Percentiles rank a stretch among this genome's conserved stretches.
Conservation (phyloP, 2,113 vertebrate genomes). For the Alces alces region DNA sequence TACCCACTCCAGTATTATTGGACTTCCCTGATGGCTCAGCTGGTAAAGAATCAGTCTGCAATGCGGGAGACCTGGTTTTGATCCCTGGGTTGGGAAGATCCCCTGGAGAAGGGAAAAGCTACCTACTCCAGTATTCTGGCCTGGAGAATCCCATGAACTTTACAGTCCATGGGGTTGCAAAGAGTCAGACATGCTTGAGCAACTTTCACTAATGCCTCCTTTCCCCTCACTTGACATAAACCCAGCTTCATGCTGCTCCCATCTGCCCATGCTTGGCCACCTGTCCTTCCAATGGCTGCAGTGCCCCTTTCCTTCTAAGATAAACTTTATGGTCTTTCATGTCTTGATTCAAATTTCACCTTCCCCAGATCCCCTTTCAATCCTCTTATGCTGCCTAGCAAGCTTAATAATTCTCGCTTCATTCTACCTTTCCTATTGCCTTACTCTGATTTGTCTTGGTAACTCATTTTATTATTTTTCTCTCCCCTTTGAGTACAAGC, state of each 20-base stretch:
- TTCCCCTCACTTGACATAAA: not conserved
- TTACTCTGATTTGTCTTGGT: not conserved
- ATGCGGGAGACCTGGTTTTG: not conserved
- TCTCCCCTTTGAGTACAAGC: not conserved
- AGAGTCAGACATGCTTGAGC: not conserved
- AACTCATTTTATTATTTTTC: not conserved
- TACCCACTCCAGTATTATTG: not conserved
- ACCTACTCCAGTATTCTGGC: not conserved
- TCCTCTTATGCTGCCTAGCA: not conserved
- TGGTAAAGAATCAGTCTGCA: not conserved
- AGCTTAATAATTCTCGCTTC: not conserved
- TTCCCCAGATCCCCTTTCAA: not conserved
- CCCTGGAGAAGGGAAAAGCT: not conserved
- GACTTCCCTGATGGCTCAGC: not conserved
- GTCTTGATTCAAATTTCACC: not conserved
- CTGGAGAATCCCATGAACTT: not conserved
- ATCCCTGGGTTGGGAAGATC: not conserved
- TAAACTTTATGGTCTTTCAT: not conserved
- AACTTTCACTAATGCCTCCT: not conserved
- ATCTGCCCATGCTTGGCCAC: not conserved
- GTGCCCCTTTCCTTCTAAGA: not conserved
- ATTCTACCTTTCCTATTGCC: not conserved
- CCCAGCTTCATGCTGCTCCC: no score
- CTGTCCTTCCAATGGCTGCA: not conserved
- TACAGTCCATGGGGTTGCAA: not conserved